Evolutionary conservation across 1,140 invertebrate genomes (phyloP).

Genomic region (Drosophila repletoides): DNA sequence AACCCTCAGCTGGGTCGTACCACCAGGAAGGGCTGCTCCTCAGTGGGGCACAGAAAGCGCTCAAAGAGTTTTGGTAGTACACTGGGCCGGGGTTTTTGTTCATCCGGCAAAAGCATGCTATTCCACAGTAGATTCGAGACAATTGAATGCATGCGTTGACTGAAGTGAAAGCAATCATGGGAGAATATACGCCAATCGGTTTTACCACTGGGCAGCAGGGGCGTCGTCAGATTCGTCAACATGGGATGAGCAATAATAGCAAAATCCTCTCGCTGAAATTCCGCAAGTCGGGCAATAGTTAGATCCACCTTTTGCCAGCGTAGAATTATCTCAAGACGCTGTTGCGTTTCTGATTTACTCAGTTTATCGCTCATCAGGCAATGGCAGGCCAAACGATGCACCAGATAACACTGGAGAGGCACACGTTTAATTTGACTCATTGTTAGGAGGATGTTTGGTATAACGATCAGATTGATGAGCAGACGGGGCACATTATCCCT

Average conservation of each 20-base stretch:
- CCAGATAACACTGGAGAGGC: conserved; percentile 76
- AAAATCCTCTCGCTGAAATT: conserved; percentile 83
- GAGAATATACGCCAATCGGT: conserved; percentile 86
- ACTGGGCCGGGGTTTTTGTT: conserved; percentile 35
- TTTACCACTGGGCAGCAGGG: conserved; percentile 70
- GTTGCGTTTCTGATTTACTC: conserved; percentile 33
- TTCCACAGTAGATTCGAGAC: conserved; percentile 85
- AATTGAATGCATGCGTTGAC: conserved; percentile 85
- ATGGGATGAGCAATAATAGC: conserved; percentile 85
- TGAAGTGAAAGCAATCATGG: conserved; percentile 89
- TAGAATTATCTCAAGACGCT: conserved; percentile 71
- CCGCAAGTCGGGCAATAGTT: conserved; percentile 70
- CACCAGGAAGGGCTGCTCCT: conserved; percentile 52
- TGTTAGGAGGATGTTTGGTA: conserved; percentile 65
- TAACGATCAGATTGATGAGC: conserved; percentile 61
- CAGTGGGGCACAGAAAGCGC: conserved; percentile 45
- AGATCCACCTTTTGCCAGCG: conserved; percentile 82
- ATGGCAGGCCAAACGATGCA: conserved; percentile 83
- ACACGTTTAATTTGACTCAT: conserved; percentile 65
- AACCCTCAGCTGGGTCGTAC: conserved; percentile 48
- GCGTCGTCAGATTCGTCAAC: conserved; percentile 79
- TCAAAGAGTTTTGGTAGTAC: conserved; percentile 29
- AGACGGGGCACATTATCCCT: conserved; percentile 70
- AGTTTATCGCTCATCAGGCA: conserved; percentile 83
- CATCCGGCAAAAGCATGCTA: conserved; percentile 84